A percentile compares a stretch with the other conserved stretches of the same genome.
phyloP scores from a whole-genome alignment of 92 coral and sea anemone genomes.

The Plumapathes pennacea region DNA sequence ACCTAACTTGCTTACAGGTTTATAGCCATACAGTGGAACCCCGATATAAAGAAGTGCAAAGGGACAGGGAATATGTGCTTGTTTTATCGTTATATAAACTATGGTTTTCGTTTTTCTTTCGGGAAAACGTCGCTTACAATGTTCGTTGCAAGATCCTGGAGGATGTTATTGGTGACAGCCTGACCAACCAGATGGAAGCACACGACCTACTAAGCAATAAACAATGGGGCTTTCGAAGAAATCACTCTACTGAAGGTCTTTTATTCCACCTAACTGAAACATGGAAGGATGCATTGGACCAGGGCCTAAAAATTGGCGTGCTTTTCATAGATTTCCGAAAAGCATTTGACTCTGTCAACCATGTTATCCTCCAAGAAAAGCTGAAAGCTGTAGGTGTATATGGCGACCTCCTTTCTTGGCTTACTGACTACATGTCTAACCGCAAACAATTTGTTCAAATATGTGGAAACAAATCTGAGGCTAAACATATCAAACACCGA shows the following conservation, averaged over 20 bases:
- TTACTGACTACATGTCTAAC: conserved; percentile 5
- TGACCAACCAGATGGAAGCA: conserved; percentile 22
- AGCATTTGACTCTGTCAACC: conserved; percentile 26
- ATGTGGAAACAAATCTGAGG: conserved; percentile 9
- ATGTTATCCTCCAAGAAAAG: conserved; percentile 12
- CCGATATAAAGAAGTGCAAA: too few species aligned
- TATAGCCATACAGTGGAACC: too few species aligned
- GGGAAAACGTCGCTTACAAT: too few species aligned
- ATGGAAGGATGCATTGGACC: conserved; percentile 25
- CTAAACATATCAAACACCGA: background rate
- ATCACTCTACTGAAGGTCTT: conserved; percentile 22
- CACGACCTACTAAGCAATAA: conserved; percentile 10
- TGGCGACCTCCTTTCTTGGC: conserved; percentile 8
- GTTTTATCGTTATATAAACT: too few species aligned
- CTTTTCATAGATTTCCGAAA: conserved; percentile 23
- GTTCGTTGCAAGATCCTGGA: conserved; percentile 22
- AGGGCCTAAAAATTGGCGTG: conserved; percentile 5
- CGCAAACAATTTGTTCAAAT: conserved; percentile 15
- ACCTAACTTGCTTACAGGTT: too few species aligned
- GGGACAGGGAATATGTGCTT: too few species aligned
- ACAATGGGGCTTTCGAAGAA: conserved; percentile 34
- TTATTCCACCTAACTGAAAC: conserved; percentile 26
- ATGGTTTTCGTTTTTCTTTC: too few species aligned
- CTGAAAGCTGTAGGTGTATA: conserved; percentile 14
- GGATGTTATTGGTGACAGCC: conserved; percentile 10